Evolutionary conservation across 2,888 invertebrate genomes (phyloP).

Genomic region (Drosophila kuntzei): DNA sequence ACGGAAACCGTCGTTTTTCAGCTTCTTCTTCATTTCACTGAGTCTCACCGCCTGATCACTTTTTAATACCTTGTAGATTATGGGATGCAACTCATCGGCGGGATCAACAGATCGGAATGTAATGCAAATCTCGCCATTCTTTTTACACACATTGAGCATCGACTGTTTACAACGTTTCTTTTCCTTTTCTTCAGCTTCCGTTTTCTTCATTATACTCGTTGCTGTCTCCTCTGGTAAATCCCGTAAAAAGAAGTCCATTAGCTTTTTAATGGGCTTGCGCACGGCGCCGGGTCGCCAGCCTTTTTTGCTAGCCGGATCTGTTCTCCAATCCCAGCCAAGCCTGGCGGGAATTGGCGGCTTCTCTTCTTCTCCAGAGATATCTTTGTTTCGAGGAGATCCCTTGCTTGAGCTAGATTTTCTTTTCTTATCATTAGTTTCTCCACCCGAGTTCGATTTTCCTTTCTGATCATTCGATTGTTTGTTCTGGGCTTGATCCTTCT

Average conservation of each 20-base stretch:
- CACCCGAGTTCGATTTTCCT: background rate
- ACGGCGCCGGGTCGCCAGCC: conserved; percentile 84
- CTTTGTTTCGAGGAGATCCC: background rate
- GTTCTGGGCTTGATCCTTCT: background rate
- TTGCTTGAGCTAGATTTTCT: background rate
- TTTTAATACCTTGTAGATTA: conserved; percentile 89
- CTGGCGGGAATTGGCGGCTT: conserved; percentile 36
- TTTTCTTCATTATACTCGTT: conserved; percentile 69
- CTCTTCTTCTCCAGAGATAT: background rate
- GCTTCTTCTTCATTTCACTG: conserved; percentile 86
- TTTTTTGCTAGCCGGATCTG: conserved; percentile 61
- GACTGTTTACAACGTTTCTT: conserved; percentile 84
- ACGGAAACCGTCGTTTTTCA: conserved; percentile 86
- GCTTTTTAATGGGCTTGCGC: conserved; percentile 75
- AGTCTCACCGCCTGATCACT: conserved; percentile 86
- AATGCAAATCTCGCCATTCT: conserved; percentile 88
- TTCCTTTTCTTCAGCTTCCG: conserved; percentile 70
- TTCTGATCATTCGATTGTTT: background rate
- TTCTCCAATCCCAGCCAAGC: conserved; percentile 90
- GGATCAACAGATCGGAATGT: conserved; percentile 79
- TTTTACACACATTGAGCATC: conserved; percentile 88
- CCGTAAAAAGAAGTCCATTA: conserved; percentile 82
- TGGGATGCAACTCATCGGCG: conserved; percentile 85
- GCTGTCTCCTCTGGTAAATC: conserved; percentile 62
- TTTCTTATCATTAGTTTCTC: background rate